Evolutionary conservation across 2,113 vertebrate genomes (phyloP), one percentile per base, ranked within the genome.

Genomic region (Dromaius novaehollandiae): DNA sequence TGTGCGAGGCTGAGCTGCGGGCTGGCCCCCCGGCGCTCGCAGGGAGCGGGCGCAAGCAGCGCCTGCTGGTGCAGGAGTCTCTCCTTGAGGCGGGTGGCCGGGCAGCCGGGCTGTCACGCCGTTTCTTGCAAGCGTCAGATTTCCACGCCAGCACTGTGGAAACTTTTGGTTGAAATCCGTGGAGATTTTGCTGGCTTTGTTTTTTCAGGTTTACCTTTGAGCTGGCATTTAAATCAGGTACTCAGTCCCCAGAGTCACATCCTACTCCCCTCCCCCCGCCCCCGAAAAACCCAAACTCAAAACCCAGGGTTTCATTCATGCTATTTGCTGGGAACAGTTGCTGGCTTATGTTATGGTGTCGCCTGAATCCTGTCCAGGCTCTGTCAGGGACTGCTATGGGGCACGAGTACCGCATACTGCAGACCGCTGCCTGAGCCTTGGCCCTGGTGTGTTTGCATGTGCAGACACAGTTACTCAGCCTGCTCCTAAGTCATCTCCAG

Each of bases 281-380:
- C 3, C 22, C 7, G 21, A 40, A 44, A 25, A 55, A 16, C n/a
- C 36, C 30, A 13, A 24, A 32, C 55, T 17, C 34, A 40, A 48
- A 22, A 53, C 34, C 3, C 21, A 17, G 30, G 16, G 3, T 56
- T 82, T 56, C 48, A 22, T 50, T 77, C 13, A 6, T 14, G 13
- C 48, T n/a, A 5, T 24, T 48, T 15, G 42, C 8, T 36, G 24
- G 38, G 34, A 44, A 30, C 18, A 7, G 11, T 11, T 76, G 13
- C 46, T 19, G 40, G 40, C 20, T 63, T 5, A 34, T 0, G 1
- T 56, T 6, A 28, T 0, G 1, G 38, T 55, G n/a, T 50, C 19
- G n/a, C 32, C 40, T 26, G 36, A 1, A 0, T 50, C 1, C 0
- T 24, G 26, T 40, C 9, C 11, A 0, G 0, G 7, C 42, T 42